These are phyloP conservation scores for Lepidiolamprologus cunningtoni DNA, from an alignment of 2,113 vertebrate species.

Conservation along the genomic window DNA sequence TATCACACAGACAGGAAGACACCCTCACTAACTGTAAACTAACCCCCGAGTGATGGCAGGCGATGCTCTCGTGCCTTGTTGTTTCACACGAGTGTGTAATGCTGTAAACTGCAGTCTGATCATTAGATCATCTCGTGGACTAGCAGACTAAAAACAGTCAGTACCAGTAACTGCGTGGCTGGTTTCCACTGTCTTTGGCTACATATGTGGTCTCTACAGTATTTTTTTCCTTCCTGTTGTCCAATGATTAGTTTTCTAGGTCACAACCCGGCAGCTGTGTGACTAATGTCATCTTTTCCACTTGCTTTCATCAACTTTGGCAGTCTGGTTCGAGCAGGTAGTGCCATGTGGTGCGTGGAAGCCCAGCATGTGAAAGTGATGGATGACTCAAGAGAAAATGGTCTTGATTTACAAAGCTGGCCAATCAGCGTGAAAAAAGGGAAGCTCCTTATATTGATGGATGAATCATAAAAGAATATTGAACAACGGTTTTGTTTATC, in stretches of 20 bases:
- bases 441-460: neutral
- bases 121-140: neutral
- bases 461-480: slow-evolving; percentile 15
- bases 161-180: slow-evolving; percentile 19
- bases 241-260: neutral
- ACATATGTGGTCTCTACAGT: neutral
- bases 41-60: slow-evolving; percentile 4
- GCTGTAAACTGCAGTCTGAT: neutral
- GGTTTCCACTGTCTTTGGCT: slow-evolving; percentile 6
- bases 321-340: neutral
- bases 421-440: neutral
- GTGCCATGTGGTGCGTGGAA: neutral
- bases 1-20: slow-evolving; percentile 13
- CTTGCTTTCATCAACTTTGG: neutral
- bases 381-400: neutral
- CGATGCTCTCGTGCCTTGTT: neutral
- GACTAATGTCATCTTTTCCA: neutral
- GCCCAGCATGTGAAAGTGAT: neutral
- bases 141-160: neutral
- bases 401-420: neutral
- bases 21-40: slow-evolving; percentile 26
- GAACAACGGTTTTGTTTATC: slow-evolving; percentile 19
- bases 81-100: neutral
- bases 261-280: neutral
- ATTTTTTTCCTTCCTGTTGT: slow-evolving; percentile 8